Conservation (phyloP, 1,140 invertebrate species). For the Adoxophyes honmai region DNA sequence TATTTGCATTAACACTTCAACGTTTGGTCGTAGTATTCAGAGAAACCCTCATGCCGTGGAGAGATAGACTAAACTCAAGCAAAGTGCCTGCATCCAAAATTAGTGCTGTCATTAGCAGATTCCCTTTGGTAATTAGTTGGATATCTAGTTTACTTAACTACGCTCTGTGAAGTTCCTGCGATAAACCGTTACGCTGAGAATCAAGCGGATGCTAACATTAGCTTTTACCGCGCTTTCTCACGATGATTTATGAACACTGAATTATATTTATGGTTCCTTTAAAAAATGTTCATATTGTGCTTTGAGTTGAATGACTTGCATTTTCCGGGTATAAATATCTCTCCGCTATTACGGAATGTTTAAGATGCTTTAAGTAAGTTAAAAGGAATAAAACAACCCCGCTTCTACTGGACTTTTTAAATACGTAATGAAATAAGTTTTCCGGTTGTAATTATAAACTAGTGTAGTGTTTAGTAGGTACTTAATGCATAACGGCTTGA, state of each 20-base stretch:
- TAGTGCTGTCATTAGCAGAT: constrained; percentile 8
- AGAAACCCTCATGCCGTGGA: too few species aligned
- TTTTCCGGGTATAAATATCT: too few species aligned
- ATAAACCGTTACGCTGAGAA: neutral
- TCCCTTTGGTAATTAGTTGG: constrained; percentile 3
- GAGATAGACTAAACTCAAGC: neutral
- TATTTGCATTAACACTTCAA: too few species aligned
- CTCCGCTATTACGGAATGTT: too few species aligned
- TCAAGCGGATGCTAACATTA: neutral
- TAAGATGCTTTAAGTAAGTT: too few species aligned
- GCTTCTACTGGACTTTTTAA: too few species aligned
- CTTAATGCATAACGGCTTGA: too few species aligned
- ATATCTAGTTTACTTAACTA: constrained; percentile 7
- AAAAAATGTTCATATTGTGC: constrained; percentile 8
- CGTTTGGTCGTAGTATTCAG: too few species aligned
- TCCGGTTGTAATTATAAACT: too few species aligned
- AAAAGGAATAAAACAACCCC: too few species aligned
- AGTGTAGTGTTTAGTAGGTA: too few species aligned
- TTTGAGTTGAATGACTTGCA: neutral
- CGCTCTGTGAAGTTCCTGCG: neutral
- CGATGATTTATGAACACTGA: constrained; percentile 1
- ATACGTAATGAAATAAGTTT: too few species aligned
- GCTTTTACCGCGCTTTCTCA: neutral
- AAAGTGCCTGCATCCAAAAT: constrained; percentile 13
- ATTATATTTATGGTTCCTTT: constrained; percentile 1